Evolutionary conservation across 2,888 invertebrate genomes (phyloP).

Genomic region (Conus canariensis): DNA sequence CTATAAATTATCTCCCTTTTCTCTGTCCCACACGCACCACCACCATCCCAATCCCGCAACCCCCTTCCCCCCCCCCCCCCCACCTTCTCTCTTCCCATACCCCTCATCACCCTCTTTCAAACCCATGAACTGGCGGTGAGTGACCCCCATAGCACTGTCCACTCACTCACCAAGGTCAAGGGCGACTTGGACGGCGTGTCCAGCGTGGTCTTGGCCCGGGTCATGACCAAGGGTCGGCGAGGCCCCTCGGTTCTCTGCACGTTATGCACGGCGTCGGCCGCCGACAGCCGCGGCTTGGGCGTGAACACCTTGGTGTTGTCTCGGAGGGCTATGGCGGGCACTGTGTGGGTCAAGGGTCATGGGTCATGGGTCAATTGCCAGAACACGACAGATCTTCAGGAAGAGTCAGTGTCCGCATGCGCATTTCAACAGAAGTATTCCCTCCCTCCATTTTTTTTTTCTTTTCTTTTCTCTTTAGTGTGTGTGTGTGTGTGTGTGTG

Average conservation of each 20-base stretch:
- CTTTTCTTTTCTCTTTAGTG: no score
- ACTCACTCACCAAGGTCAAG: neutral
- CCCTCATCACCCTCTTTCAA: neutral
- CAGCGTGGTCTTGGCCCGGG: neutral
- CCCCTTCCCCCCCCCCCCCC: no score
- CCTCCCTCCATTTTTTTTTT: no score
- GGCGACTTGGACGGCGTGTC: neutral
- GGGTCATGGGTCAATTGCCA: no score
- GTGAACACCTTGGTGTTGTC: neutral
- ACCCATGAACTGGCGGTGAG: neutral
- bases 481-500: no score
- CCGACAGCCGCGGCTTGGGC: neutral
- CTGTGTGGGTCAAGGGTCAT: neutral
- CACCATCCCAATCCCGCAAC: no score
- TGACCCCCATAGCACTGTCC: neutral
- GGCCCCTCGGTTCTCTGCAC: neutral
- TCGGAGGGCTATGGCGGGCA: neutral
- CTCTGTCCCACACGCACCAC: no score
- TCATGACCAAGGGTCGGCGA: neutral
- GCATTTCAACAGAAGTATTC: no score
- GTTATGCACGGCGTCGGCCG: neutral
- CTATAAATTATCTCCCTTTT: no score
- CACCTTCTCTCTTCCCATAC: no score
- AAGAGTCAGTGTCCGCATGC: no score
- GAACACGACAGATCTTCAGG: no score